These are phyloP conservation scores for Drosophila fulvimacula DNA, from an alignment of 2,888 invertebrate genomes.

Conservation along the genomic window DNA sequence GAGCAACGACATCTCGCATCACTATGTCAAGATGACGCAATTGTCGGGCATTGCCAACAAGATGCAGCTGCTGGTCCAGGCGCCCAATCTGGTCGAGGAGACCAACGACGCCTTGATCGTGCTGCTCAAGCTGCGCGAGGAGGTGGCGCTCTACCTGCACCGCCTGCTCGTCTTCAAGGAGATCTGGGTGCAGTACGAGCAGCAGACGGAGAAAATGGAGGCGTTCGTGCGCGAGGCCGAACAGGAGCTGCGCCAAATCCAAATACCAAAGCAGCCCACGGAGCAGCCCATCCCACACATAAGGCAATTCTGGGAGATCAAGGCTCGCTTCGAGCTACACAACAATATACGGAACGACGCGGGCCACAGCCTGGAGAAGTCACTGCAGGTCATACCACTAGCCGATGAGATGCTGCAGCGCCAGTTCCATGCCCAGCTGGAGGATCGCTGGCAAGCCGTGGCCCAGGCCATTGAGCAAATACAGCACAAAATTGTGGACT, in stretches of 20 bases:
- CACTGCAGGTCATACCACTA: conserved; percentile 91
- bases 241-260: conserved; percentile 88
- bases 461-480: conserved; percentile 88
- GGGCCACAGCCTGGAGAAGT: conserved; percentile 90
- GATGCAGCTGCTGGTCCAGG: conserved; percentile 90
- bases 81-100: conserved; percentile 90
- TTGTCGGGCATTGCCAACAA: conserved; percentile 90
- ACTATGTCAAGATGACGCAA: conserved; percentile 91
- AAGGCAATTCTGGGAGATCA: conserved; percentile 94
- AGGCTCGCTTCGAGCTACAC: conserved; percentile 94
- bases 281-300: conserved; percentile 89
- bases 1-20: conserved; percentile 91
- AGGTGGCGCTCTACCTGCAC: conserved; percentile 90
- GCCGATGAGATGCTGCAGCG: conserved; percentile 93
- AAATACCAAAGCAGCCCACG: conserved; percentile 86
- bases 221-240: conserved; percentile 91
- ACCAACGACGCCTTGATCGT: conserved; percentile 90
- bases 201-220: conserved; percentile 90
- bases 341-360: conserved; percentile 91
- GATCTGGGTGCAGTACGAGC: conserved; percentile 91
- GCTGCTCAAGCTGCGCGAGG: conserved; percentile 90
- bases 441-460: conserved; percentile 90
- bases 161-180: conserved; percentile 91
- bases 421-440: conserved; percentile 91
- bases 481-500: conserved; percentile 89